Conservation (phyloP, 2,113 vertebrate genomes). For the Thermophis baileyi region DNA sequence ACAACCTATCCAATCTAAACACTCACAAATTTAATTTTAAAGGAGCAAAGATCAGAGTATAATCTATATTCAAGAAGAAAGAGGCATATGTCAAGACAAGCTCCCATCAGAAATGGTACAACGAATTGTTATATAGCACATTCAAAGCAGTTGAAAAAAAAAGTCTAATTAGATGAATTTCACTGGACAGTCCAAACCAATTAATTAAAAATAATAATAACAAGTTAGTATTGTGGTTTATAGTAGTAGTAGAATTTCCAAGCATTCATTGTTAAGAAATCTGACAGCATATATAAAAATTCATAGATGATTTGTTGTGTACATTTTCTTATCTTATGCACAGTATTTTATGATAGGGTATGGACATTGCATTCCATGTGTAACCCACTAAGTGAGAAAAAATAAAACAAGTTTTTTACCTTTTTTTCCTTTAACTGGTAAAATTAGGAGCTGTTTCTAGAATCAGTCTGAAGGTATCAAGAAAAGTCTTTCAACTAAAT, state of each 20-base stretch:
- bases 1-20: background rate
- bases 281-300: background rate
- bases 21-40: background rate
- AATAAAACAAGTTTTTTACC: background rate
- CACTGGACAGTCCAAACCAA: constrained; percentile 17
- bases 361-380: background rate
- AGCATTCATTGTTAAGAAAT: background rate
- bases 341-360: background rate
- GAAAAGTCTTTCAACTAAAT: background rate
- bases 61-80: constrained; percentile 52
- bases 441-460: background rate
- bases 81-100: constrained; percentile 56
- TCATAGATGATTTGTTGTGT: background rate
- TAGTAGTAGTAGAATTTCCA: constrained; percentile 1
- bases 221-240: constrained; percentile 20
- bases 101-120: constrained; percentile 53
- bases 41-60: constrained; percentile 47
- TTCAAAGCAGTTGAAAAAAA: constrained; percentile 59
- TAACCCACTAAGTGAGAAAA: background rate
- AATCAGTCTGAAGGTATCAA: background rate
- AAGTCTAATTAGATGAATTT: constrained; percentile 31
- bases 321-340: background rate
- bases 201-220: constrained; percentile 47
- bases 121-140: constrained; percentile 59
- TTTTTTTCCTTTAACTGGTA: background rate